Evolutionary conservation across 2,113 vertebrate species (phyloP), one percentile per base, ranked within the genome.

Genomic region (Entelurus aequoreus): DNA sequence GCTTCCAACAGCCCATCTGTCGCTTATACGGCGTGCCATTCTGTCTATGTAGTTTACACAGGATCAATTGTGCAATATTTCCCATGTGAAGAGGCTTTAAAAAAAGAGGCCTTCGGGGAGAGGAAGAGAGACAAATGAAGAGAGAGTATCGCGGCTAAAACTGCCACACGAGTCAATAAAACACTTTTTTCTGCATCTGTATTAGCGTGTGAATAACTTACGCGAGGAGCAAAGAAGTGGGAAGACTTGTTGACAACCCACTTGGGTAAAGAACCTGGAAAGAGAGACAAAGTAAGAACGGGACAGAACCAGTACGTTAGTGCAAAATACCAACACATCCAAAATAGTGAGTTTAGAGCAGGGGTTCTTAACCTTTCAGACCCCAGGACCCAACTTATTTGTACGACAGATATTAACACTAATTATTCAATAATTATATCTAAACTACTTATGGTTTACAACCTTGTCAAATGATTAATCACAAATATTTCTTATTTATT

Each of bases 191-290:
- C 40, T 0, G n/a, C 38, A 16, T 57, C n/a, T 19, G n/a, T 19
- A 19, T 44, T 11, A 6, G 12, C 16, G 3, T 44, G 54, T 48
- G 71, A 64, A 69, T 40, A 5, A 86, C 94, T 93, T 88, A 98
- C 96, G 71, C 92, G 94, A 57, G 96, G 96, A 62, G 95, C 96
- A 74, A 98, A 81, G 60, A 93, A 88, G 78, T 96, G 93, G 56
- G 94, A 97, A 63, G 94, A 95, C 74, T 94, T 97, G 88, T 97
- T 97, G 81, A 98, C 94, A 66, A 97, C 94, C 95, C 95, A 98
- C 78, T 96, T 98, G 13, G 96, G 95, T 78, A 98, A 90, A 21
- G 95, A 97, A 75, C 96, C 96, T 98, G 74, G 38, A 73, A 75
- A 69, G 63, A 75, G 10, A 61, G 16, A 61, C 8, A 48, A 8